phyloP scores from a whole-genome alignment of 2,888 invertebrate genomes.

The Trypoxylon attenuatum region DNA sequence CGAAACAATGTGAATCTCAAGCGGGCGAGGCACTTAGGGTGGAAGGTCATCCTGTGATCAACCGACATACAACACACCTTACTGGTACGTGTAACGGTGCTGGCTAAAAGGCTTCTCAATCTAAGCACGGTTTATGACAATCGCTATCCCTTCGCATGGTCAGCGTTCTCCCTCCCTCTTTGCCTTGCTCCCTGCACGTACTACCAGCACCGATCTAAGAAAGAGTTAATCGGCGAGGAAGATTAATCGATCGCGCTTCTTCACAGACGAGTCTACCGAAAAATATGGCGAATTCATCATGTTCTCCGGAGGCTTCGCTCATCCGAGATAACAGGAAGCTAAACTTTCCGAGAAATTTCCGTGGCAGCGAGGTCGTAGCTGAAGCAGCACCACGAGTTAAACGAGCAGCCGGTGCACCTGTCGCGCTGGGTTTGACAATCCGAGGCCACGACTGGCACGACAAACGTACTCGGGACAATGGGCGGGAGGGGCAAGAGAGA shows the following conservation, averaged over 20 bases:
- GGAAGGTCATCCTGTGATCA: slow-evolving; percentile 28
- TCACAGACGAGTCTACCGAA: background rate
- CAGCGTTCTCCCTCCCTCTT: too few species aligned
- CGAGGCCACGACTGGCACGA: slow-evolving; percentile 1
- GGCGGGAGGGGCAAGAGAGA: slow-evolving; percentile 4
- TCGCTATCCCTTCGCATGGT: slow-evolving; percentile 16
- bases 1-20: slow-evolving; percentile 2
- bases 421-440: background rate
- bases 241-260: slow-evolving; percentile 5
- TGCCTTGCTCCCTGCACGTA: too few species aligned
- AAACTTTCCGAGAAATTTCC: background rate
- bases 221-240: background rate
- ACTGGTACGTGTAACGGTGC: slow-evolving; percentile 33
- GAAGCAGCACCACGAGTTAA: too few species aligned
- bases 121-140: slow-evolving; percentile 21
- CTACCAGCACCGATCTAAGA: too few species aligned
- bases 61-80: background rate
- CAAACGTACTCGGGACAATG: slow-evolving; percentile 14
- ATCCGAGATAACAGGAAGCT: background rate
- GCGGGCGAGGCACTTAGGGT: slow-evolving; percentile 7
- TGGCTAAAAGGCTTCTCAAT: slow-evolving; percentile 36
- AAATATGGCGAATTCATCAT: background rate
- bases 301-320: background rate
- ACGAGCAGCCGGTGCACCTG: slow-evolving; percentile 1
- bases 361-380: background rate